Conservation (phyloP, 2,888 invertebrate species). For the Celastrina argiolus region DNA sequence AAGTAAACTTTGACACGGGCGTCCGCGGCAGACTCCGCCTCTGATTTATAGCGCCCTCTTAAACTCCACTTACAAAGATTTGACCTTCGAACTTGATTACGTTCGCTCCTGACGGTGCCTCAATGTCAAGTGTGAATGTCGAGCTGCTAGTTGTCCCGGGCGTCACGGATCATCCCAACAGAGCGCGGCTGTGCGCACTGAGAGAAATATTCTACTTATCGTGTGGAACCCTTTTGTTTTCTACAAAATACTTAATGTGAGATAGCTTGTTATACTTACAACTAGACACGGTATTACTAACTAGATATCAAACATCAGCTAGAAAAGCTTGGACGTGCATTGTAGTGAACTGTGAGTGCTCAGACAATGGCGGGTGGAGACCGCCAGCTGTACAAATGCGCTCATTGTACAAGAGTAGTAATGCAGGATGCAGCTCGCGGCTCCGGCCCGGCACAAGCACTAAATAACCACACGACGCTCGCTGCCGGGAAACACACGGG, state of each 20-base stretch:
- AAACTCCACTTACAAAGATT: background rate
- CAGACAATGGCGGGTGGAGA: background rate
- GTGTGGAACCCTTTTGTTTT: no score
- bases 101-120: background rate
- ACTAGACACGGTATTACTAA: no score
- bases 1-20: background rate
- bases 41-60: background rate
- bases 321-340: background rate
- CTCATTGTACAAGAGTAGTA: background rate
- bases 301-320: background rate
- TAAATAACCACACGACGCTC: background rate
- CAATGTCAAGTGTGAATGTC: background rate
- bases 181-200: no score
- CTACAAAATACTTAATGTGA: no score
- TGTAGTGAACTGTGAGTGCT: background rate
- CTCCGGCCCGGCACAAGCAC: background rate
- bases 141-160: background rate
- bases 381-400: background rate
- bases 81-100: background rate
- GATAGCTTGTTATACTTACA: no score
- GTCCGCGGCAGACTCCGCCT: background rate
- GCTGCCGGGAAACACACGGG: background rate
- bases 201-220: no score
- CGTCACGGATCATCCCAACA: no score
- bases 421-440: background rate